Conservation (phyloP, 2,113 vertebrate genomes). For the Tachysurus vachellii region DNA sequence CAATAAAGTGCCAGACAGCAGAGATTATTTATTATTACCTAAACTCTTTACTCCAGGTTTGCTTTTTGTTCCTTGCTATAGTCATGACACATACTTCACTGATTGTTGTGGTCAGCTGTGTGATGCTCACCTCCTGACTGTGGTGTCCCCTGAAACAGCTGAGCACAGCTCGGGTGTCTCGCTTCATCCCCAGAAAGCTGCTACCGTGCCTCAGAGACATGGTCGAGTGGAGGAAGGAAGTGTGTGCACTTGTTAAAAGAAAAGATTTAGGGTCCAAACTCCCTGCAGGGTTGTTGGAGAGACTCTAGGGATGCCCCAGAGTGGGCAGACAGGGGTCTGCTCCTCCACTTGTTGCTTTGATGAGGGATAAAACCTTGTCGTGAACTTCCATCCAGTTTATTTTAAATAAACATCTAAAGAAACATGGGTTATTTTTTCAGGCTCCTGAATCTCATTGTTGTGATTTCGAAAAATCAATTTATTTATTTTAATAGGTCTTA, state of each 20-base stretch:
- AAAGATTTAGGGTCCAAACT: conserved; percentile 78
- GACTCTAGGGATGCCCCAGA: conserved; percentile 64
- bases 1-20: not conserved
- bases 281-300: conserved; percentile 66
- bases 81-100: not conserved
- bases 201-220: conserved; percentile 54
- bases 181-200: conserved; percentile 40
- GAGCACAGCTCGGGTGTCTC: conserved; percentile 29
- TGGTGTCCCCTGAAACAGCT: conserved; percentile 29
- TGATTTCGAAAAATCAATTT: conserved; percentile 52
- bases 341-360: conserved; percentile 91
- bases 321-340: conserved; percentile 71
- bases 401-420: not conserved
- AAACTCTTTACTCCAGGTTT: not conserved
- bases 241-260: conserved; percentile 80
- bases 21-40: not conserved
- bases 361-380: conserved; percentile 84
- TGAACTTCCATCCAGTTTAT: conserved; percentile 63
- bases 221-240: conserved; percentile 74
- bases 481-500: conserved; percentile 41
- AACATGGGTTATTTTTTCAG: not conserved
- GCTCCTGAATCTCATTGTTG: not conserved
- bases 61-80: not conserved
- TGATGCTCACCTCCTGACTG: not conserved
- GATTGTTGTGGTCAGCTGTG: conserved; percentile 27